Evolutionary conservation across 1,140 invertebrate species (phyloP), one percentile per base, ranked within the genome.

Genomic region (Rhynchophorus ferrugineus): DNA sequence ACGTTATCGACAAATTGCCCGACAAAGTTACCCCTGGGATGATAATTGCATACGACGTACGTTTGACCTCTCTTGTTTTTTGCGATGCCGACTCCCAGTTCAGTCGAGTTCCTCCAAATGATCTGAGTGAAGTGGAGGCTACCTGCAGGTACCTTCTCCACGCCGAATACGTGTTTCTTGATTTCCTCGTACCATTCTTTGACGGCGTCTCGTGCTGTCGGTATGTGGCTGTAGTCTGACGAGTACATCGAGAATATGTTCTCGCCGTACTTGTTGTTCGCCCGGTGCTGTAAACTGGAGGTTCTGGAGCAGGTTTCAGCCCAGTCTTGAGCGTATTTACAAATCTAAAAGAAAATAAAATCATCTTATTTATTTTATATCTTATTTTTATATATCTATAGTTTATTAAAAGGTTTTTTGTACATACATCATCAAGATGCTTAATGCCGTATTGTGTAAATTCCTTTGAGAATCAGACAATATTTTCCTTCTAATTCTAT

Each of bases 21-120:
- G 6, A 84, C 71, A 44, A 81, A 79, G 62, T 91, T 91, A 21
- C 88, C 87, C n/a, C 85, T 76, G n/a, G 88, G 87, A 69, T 79
- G 76, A 56, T 91, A 91, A 69, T 88, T 87, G 1, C 83, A 83
- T 1, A 91, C 87, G 1, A 91, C 79, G 36, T 80, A 69, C 69
- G 80, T 55, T 71, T 80, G 66, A 67, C 58, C 77, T 48, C 62
- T 65, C 21, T 72, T 71, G 48, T 75, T 81, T 61, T 81, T 81
- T 8, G 86, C 84, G 57, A 78, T 76, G 2, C 82, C 88, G 5
- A 91, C 78, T 1, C 88, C 89, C 54, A 91, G 69, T 63, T 89
- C 81, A 52, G 69, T 78, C 1, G 77, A 82, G 5, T 69, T 74
- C 62, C 81, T 85, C 89, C 89, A 60, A 5, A 60, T 39, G 21